Conservation (phyloP, 2,113 vertebrate genomes). For the Hippopotamus amphibius region DNA sequence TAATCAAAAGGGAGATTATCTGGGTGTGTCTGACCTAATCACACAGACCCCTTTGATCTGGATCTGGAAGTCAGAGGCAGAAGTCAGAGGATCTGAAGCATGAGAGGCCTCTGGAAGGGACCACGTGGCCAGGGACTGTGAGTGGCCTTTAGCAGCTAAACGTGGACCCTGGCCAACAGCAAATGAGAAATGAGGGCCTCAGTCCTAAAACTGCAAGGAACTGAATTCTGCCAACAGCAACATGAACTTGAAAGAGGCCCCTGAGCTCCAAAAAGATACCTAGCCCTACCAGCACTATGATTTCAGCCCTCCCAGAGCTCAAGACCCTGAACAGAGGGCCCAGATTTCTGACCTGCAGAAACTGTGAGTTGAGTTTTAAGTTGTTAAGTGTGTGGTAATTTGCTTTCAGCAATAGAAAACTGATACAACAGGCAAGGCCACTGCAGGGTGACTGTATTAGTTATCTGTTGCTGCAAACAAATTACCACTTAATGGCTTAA, state of each 20-base stretch:
- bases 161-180: neutral
- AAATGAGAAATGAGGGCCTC: neutral
- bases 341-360: neutral
- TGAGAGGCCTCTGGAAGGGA: neutral
- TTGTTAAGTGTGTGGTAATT: neutral
- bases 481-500: neutral
- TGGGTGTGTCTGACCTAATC: neutral
- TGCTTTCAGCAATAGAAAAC: neutral
- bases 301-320: neutral
- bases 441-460: rapidly evolving
- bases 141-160: neutral
- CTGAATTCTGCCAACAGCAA: neutral
- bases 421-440: too few relatives aligned
- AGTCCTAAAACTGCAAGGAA: neutral
- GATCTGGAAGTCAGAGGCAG: neutral
- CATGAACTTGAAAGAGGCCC: neutral
- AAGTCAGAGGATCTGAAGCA: neutral
- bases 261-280: neutral
- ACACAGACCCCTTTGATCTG: neutral
- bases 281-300: neutral
- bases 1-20: neutral
- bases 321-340: neutral
- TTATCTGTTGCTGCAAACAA: neutral
- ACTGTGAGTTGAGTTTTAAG: neutral
- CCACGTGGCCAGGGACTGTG: too few relatives aligned